A percentile compares a stretch with the other conserved stretches of the same genome.
Evolutionary conservation across 2,888 invertebrate genomes (phyloP).

Genomic region (Trachelus stipa): DNA sequence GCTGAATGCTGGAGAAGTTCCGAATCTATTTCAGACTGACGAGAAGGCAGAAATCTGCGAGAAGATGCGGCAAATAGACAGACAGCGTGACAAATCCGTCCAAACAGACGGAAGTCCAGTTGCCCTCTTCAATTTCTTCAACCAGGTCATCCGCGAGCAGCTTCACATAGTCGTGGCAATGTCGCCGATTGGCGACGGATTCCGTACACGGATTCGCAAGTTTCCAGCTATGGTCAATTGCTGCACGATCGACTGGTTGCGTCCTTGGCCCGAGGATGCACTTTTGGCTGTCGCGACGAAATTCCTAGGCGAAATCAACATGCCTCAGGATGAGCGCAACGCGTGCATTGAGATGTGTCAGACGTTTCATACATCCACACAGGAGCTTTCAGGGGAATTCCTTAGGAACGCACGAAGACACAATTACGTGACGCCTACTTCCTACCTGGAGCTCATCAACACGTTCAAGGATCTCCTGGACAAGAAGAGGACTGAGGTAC

Average conservation of each 20-base stretch:
- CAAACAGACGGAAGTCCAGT: conserved; percentile 94
- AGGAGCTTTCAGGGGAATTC: conserved; percentile 77
- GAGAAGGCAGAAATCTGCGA: conserved; percentile 93
- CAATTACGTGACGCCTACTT: conserved; percentile 94
- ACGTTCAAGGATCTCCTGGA: conserved; percentile 85
- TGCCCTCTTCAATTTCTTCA: conserved; percentile 91
- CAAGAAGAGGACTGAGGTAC: conserved; percentile 78
- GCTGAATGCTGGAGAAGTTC: conserved; percentile 92
- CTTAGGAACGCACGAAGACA: conserved; percentile 75
- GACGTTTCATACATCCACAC: conserved; percentile 88
- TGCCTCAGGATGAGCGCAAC: conserved; percentile 77
- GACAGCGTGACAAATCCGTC: conserved; percentile 85
- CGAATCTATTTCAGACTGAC: conserved; percentile 86
- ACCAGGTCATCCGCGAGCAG: conserved; percentile 88
- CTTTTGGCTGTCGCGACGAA: conserved; percentile 86
- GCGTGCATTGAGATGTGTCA: conserved; percentile 92
- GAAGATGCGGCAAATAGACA: conserved; percentile 92
- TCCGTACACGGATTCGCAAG: conserved; percentile 85
- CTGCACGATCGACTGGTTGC: conserved; percentile 97
- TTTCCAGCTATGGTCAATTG: conserved; percentile 95
- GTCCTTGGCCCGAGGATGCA: conserved; percentile 95
- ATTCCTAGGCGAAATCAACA: conserved; percentile 81
- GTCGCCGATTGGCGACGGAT: conserved; percentile 90
- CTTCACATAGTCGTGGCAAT: conserved; percentile 90
- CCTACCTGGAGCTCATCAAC: conserved; percentile 90